Percentiles rank a stretch among this genome's conserved stretches.
phyloP scores from a whole-genome alignment of 1,140 invertebrate genomes.

The Listronotus oregonensis region DNA sequence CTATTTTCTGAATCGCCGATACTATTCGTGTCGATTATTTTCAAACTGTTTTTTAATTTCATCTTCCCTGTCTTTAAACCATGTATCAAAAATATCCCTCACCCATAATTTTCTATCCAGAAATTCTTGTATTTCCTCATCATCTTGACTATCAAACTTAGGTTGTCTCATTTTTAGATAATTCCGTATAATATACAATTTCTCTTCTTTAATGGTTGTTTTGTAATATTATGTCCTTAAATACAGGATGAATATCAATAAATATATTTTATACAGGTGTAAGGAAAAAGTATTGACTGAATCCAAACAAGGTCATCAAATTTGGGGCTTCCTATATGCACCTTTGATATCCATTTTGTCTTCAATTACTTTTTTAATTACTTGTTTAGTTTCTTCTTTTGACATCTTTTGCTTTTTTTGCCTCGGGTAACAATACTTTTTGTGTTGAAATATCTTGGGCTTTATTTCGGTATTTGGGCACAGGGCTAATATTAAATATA shows the following conservation, averaged over 20 bases:
- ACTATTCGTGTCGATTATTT: conserved; percentile 79
- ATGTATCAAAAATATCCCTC: conserved; percentile 74
- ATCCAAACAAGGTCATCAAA: conserved; percentile 81
- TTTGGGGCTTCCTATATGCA: conserved; percentile 81
- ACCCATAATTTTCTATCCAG: conserved; percentile 80
- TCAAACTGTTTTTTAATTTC: conserved; percentile 81
- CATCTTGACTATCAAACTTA: conserved; percentile 73
- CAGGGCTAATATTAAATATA: no score
- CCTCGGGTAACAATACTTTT: conserved; percentile 64
- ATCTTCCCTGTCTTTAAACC: conserved; percentile 83
- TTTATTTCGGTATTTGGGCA: conserved; percentile 85
- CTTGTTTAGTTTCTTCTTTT: conserved; percentile 73
- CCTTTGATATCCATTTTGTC: conserved; percentile 91
- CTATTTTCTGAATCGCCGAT: conserved; percentile 81
- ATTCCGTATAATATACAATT: conserved; percentile 81
- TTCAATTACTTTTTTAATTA: conserved; percentile 81
- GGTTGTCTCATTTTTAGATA: conserved; percentile 72
- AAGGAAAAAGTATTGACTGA: conserved; percentile 78
- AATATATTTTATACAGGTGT: conserved; percentile 70
- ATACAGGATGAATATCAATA: conserved; percentile 80
- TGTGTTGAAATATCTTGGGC: conserved; percentile 81
- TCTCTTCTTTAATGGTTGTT: conserved; percentile 81
- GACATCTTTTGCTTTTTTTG: conserved; percentile 68
- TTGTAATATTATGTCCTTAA: conserved; percentile 76
- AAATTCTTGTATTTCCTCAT: conserved; percentile 75